Conservation (phyloP, 2,797 vertebrate species). For the Diglossa cyanea region DNA sequence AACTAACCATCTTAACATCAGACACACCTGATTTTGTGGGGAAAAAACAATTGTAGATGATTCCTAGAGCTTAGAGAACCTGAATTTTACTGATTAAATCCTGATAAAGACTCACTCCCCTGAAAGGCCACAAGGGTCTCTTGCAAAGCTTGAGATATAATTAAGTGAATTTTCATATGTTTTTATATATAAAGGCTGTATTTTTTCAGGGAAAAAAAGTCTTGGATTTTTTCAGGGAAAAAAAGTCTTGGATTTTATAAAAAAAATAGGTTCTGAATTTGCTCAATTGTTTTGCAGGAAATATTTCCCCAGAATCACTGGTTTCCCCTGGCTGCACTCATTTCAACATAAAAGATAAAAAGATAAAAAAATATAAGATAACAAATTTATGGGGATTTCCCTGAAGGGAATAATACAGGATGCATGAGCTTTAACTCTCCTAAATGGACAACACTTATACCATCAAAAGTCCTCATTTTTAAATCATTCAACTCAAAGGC, state of each 20-base stretch:
- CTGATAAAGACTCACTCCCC: background rate
- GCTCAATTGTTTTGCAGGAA: background rate
- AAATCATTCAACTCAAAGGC: background rate
- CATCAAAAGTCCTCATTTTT: background rate
- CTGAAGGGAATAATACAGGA: background rate
- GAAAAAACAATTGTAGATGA: background rate
- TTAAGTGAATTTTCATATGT: background rate
- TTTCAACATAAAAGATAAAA: background rate
- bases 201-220: background rate
- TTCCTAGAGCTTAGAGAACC: background rate
- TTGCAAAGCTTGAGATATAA: background rate
- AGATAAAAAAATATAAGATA: too few species aligned
- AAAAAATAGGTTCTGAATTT: background rate
- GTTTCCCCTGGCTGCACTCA: background rate
- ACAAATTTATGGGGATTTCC: background rate
- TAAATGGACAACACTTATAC: background rate
- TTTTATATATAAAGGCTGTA: background rate
- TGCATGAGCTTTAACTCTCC: background rate
- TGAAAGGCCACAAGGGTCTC: background rate
- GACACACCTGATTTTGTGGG: accelerated
- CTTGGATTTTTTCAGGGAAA: background rate
- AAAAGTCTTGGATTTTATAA: background rate
- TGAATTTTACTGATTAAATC: background rate
- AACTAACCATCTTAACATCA: background rate
- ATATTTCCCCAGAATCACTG: background rate